These are phyloP conservation scores for Lynx canadensis DNA, from an alignment of 2,113 vertebrate genomes.

Conservation along the genomic window DNA sequence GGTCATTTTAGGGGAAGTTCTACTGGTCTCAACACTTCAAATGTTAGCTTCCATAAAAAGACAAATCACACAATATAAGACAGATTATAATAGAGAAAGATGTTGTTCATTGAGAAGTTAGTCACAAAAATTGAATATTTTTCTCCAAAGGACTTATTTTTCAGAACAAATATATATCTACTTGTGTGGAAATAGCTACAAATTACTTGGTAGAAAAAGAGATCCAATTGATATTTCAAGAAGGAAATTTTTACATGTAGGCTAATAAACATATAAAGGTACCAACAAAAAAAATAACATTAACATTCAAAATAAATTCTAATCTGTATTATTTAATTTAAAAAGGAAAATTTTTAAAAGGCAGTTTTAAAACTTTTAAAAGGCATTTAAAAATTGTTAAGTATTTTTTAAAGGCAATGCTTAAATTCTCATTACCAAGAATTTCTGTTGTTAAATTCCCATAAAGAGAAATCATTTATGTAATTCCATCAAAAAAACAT, in stretches of 20 bases:
- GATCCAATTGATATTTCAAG: not conserved
- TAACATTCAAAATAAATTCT: not conserved
- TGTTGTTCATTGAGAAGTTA: not conserved
- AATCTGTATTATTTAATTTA: slow-evolving; percentile 32
- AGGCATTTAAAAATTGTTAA: not conserved
- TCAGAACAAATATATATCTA: not conserved
- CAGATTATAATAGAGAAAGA: not conserved
- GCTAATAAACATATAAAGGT: not conserved
- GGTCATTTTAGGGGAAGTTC: not conserved
- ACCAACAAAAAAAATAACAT: not conserved
- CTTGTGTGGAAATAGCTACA: not conserved
- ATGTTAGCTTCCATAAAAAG: not conserved
- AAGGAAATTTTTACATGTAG: not conserved
- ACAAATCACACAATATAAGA: not conserved
- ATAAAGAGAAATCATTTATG: not conserved
- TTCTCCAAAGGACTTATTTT: not conserved
- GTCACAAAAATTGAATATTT: not conserved
- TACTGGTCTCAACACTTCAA: not conserved
- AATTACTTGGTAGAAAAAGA: not conserved
- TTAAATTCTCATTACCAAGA: not conserved
- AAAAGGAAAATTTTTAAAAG: not conserved
- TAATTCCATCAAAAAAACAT: not conserved
- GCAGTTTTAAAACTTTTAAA: not conserved
- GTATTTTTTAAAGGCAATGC: not conserved
- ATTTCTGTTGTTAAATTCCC: not conserved